Conservation (phyloP, 2,888 invertebrate genomes). For the Carpatolechia fugitivella region DNA sequence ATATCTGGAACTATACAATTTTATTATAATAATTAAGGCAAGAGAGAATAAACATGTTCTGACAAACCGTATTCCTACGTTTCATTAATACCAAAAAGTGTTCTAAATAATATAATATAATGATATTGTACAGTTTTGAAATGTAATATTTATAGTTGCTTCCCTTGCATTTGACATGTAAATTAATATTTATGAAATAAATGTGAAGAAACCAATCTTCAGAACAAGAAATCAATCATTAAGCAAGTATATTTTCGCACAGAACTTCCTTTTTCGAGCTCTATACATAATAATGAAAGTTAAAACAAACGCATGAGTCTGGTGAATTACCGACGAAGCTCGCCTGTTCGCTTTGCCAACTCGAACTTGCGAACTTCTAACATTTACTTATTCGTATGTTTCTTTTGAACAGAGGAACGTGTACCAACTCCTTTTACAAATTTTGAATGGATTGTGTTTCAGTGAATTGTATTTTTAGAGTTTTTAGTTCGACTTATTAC, state of each 20-base stretch:
- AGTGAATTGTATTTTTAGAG: not conserved
- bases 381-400: slow-evolving; percentile 1
- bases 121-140: too few relatives aligned
- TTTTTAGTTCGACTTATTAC: too few relatives aligned
- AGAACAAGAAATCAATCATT: not conserved
- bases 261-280: not conserved
- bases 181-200: too few relatives aligned
- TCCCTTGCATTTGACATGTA: too few relatives aligned
- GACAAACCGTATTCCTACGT: too few relatives aligned
- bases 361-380: not conserved
- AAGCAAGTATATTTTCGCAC: not conserved
- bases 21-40: too few relatives aligned
- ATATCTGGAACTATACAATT: too few relatives aligned
- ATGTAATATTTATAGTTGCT: too few relatives aligned
- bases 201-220: too few relatives aligned
- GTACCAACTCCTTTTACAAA: not conserved
- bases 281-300: slow-evolving; percentile 2
- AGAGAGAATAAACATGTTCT: too few relatives aligned
- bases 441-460: not conserved
- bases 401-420: not conserved
- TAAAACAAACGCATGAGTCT: slow-evolving; percentile 1
- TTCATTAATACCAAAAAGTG: too few relatives aligned
- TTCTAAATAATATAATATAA: too few relatives aligned
- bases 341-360: not conserved
- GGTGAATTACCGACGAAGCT: not conserved